Base-by-base conservation (phyloP, 1,140 invertebrate species). In the Trypoxylus dichotomus region DNA sequence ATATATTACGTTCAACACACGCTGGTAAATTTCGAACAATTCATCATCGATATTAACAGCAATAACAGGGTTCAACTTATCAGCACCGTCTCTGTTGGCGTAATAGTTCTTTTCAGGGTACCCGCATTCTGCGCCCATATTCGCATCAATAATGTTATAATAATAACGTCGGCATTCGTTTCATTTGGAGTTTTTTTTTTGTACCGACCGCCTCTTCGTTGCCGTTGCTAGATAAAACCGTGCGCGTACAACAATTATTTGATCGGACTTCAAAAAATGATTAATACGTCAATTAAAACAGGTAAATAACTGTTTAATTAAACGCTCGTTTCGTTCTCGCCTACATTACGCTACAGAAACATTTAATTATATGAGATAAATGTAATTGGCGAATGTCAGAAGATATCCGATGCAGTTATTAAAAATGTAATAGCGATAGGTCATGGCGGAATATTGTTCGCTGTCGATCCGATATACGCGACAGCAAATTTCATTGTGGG, bases 211-310 rank as follows among this genome's bases (percentile, higher is more conserved):
- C 43, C 60, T 63, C 60, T 19, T 11, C 60, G 60, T 19, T 27
- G 21, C 19, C 25, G n/a, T 1, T 15, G 15, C n/a, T 13, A 3
- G 43, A 47, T 29, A 68, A 68, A 25, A 68, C 19, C 21, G 19
- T 3, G 13, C 27, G 63, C 2, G 27, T 29, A 29, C 27, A 37
- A 15, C 13, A 73, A 73, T 73, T 73, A 73, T 73, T 73, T 42
- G 71, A 73, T 73, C 27, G 27, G 60, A 73, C 29, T 73, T 32
- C 71, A 19, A 73, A 73, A 73, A 73, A 73, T 73, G 71, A 73
- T 73, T 73, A 73, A 73, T 73, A 73, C 71, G 37, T 73, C 71
- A 73, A 73, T 73, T 73, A 73, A 73, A 73, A 73, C 37, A 73
- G 71, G 71, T 73, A 73, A 73, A 73, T 73, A 73, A 27, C 71